Conservation (phyloP, 2,113 vertebrate genomes). For the Cottus gobio region DNA sequence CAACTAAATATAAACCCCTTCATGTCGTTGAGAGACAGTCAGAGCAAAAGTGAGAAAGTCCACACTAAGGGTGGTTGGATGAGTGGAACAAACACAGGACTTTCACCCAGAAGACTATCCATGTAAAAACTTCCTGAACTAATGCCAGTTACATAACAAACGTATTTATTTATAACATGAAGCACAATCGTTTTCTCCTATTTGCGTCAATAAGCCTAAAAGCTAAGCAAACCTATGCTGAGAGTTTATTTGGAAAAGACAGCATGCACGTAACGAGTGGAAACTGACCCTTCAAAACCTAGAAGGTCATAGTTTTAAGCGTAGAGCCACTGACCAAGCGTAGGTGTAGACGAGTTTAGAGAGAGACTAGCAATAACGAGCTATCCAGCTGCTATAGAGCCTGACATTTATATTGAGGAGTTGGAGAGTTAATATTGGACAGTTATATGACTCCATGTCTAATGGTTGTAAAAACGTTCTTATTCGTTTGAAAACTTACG, state of each 20-base stretch:
- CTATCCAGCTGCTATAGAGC: not conserved
- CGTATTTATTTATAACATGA: not conserved
- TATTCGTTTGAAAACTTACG: not conserved
- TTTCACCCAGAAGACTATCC: not conserved
- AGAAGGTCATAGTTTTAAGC: not conserved
- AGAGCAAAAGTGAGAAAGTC: too few relatives aligned
- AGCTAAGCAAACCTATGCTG: not conserved
- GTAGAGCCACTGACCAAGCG: not conserved
- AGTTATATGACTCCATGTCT: not conserved
- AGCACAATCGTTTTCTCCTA: not conserved
- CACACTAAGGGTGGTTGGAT: not conserved
- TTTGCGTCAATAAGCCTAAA: not conserved
- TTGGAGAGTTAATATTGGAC: too few relatives aligned
- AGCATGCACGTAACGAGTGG: not conserved
- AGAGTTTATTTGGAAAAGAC: not conserved
- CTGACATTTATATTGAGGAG: not conserved
- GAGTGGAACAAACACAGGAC: not conserved
- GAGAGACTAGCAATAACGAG: not conserved
- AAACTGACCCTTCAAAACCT: not conserved
- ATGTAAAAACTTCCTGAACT: not conserved
- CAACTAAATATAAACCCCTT: not conserved
- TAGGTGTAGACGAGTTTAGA: not conserved
- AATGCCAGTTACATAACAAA: not conserved
- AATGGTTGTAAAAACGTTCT: not conserved
- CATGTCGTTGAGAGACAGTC: too few relatives aligned